Evolutionary conservation across 2,797 vertebrate species (phyloP).

Genomic region (Sebastolobus alascanus): DNA sequence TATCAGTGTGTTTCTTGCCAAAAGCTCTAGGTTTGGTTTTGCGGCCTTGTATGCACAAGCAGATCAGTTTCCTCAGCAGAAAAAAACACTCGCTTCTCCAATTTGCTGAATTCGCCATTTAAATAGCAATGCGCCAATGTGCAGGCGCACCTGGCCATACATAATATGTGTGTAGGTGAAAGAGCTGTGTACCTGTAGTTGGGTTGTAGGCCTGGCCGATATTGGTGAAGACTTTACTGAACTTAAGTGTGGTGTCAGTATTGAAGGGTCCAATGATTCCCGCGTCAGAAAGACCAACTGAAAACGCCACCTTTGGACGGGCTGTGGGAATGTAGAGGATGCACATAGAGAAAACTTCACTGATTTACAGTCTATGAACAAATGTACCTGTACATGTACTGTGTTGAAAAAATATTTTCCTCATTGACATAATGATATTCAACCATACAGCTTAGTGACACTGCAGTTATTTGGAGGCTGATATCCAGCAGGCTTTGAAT

Average conservation of each 20-base stretch:
- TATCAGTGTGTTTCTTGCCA: too few species aligned
- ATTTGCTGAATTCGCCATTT: rapidly evolving
- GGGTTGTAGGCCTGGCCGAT: slow-evolving; percentile 26
- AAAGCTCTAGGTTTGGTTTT: neutral
- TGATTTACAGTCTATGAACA: too few species aligned
- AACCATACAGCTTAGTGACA: too few species aligned
- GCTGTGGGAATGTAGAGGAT: slow-evolving; percentile 1
- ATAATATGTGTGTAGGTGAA: neutral
- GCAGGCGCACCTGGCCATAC: too few species aligned
- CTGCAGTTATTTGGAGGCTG: too few species aligned
- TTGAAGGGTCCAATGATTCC: neutral
- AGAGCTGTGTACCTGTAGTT: slow-evolving; percentile 29
- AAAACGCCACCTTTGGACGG: slow-evolving; percentile 26
- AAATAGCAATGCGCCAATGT: too few species aligned
- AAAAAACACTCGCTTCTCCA: rapidly evolving
- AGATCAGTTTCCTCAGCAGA: too few species aligned
- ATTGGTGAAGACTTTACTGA: slow-evolving; percentile 28
- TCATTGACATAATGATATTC: too few species aligned
- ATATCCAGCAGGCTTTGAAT: too few species aligned
- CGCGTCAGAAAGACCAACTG: neutral
- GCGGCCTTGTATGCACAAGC: too few species aligned
- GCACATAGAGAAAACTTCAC: neutral
- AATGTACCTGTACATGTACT: too few species aligned
- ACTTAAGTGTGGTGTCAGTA: slow-evolving; percentile 12
- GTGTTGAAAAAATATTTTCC: too few species aligned